A percentile compares a stretch with the other conserved stretches of the same genome.
Evolutionary conservation across 2,888 invertebrate genomes (phyloP).

Genomic region (Nymphalis polychloros): DNA sequence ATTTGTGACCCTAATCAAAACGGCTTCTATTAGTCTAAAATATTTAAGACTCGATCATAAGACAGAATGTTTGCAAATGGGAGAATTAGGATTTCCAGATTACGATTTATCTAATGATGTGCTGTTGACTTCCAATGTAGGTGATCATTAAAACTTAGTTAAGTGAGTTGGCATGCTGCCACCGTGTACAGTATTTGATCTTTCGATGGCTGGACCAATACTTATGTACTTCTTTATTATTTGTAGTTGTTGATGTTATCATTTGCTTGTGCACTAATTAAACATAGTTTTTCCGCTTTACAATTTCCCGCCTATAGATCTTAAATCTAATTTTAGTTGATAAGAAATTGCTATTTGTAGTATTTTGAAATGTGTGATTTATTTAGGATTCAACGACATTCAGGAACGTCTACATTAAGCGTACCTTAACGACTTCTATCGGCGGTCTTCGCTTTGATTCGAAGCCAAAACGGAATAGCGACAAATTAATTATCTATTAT

Average conservation of each 20-base stretch:
- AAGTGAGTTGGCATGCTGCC: conserved; percentile 1
- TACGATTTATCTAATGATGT: no score
- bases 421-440: not conserved
- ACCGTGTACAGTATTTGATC: conserved; percentile 6
- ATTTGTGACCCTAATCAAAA: no score
- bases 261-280: not conserved
- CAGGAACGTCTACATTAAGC: no score
- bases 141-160: not conserved
- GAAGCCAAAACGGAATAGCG: conserved; percentile 2
- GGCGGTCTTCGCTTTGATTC: conserved; percentile 8
- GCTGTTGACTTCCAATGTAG: not conserved
- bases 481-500: not conserved
- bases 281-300: not conserved
- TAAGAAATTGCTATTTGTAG: no score
- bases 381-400: no score
- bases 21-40: no score
- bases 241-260: not conserved
- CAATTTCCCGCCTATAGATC: no score
- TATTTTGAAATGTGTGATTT: no score
- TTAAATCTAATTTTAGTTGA: no score
- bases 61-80: not conserved
- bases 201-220: not conserved
- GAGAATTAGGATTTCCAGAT: not conserved
- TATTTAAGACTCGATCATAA: not conserved
- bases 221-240: not conserved